phyloP scores from a whole-genome alignment of 2,888 invertebrate genomes.

The Exocentrus adspersus region DNA sequence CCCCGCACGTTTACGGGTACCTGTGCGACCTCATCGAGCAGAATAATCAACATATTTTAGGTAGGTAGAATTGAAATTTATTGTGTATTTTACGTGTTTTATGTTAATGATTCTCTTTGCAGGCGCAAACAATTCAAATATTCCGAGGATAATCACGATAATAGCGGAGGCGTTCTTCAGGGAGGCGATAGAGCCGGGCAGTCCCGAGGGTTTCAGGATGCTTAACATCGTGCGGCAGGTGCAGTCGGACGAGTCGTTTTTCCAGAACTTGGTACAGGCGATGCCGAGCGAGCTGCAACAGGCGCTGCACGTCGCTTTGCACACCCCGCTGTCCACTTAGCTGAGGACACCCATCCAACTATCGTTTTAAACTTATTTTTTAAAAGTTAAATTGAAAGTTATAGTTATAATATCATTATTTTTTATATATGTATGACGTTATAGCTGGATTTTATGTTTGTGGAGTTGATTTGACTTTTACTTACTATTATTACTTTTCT shows the following conservation, averaged over 20 bases:
- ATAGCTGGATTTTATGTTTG: constrained; percentile 37
- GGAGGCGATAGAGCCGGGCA: constrained; percentile 81
- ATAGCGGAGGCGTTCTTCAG: constrained; percentile 90
- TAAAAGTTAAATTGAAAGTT: constrained; percentile 39
- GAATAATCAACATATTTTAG: constrained; percentile 85
- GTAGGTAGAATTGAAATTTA: constrained; percentile 45
- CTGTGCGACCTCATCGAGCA: constrained; percentile 94
- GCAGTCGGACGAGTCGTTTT: constrained; percentile 71
- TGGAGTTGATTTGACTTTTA: constrained; percentile 37
- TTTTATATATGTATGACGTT: constrained; percentile 42
- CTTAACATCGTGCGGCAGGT: constrained; percentile 86
- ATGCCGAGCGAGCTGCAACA: constrained; percentile 84
- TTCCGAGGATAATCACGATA: constrained; percentile 87
- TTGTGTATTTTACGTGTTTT: too few species aligned
- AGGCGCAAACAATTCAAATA: constrained; percentile 87
- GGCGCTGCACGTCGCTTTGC: constrained; percentile 80
- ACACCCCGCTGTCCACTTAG: constrained; percentile 52
- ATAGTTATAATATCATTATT: constrained; percentile 40
- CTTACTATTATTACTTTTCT: constrained; percentile 29
- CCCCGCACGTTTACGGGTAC: constrained; percentile 94
- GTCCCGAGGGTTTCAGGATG: constrained; percentile 82
- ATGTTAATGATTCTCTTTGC: constrained; percentile 24
- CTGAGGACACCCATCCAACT: constrained; percentile 31
- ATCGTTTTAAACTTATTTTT: constrained; percentile 36
- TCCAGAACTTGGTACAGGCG: constrained; percentile 65